Percentiles rank a stretch among this genome's conserved stretches.
These are phyloP conservation scores for Cossypha polioptera DNA, from an alignment of 2,797 vertebrate genomes.

Conservation along the genomic window DNA sequence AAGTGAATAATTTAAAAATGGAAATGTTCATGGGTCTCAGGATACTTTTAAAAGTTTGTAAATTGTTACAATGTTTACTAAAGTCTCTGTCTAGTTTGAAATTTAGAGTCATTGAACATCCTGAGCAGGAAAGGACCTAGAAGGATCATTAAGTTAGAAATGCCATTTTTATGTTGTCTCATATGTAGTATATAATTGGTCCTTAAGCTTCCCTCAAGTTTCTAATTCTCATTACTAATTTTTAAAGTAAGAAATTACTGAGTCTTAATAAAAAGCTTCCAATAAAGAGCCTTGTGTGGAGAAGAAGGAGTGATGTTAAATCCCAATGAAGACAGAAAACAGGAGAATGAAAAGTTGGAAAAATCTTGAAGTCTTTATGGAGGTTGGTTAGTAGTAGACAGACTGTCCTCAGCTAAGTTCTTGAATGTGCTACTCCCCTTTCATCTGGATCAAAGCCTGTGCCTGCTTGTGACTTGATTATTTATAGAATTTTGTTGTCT, in stretches of 20 bases:
- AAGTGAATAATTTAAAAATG: neutral
- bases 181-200: neutral
- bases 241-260: neutral
- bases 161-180: neutral
- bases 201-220: neutral
- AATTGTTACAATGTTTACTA: too few species aligned
- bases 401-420: neutral
- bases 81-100: neutral
- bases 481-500: slow-evolving; percentile 28
- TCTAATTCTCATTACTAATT: neutral
- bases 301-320: neutral
- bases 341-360: neutral
- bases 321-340: neutral
- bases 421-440: neutral
- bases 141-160: neutral
- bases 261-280: neutral
- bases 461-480: neutral
- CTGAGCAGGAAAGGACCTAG: too few species aligned
- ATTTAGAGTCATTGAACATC: too few species aligned
- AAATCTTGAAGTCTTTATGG: neutral
- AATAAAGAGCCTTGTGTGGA: neutral
- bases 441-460: neutral
- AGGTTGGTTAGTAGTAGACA: neutral
- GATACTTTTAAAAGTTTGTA: neutral
- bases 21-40: neutral